Conservation (phyloP, 2,888 invertebrate species). For the Brachyptera risi region DNA sequence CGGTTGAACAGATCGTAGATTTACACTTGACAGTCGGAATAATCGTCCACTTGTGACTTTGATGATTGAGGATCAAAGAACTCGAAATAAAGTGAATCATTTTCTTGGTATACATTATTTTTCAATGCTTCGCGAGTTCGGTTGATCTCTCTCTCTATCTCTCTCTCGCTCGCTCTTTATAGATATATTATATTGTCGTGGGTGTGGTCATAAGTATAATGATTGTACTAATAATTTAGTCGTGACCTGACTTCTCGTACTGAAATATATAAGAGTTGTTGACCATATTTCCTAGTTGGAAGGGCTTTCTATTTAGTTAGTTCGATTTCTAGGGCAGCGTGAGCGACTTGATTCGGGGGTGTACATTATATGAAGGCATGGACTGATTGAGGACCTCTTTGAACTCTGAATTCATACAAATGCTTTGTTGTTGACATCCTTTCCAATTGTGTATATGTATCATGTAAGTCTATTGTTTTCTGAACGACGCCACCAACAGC, state of each 20-base stretch:
- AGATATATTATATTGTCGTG: not conserved
- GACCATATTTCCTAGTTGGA: slow-evolving; percentile 1
- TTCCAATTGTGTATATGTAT: too few relatives aligned
- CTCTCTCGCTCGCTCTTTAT: too few relatives aligned
- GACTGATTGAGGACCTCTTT: too few relatives aligned
- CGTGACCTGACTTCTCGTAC: not conserved
- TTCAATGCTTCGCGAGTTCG: not conserved
- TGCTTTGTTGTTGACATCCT: too few relatives aligned
- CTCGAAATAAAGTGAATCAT: slow-evolving; percentile 5
- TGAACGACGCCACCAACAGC: too few relatives aligned
- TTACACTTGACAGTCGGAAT: slow-evolving; percentile 1
- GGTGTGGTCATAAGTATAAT: not conserved
- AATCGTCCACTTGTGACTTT: not conserved
- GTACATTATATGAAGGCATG: too few relatives aligned
- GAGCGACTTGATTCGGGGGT: not conserved
- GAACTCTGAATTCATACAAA: too few relatives aligned
- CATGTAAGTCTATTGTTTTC: too few relatives aligned
- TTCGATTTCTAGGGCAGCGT: slow-evolving; percentile 1
- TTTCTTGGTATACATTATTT: not conserved
- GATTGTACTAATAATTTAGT: not conserved
- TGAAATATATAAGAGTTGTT: not conserved
- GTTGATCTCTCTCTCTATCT: too few relatives aligned
- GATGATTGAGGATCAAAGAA: slow-evolving; percentile 4
- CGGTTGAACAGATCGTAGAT: not conserved
- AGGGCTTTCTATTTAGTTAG: not conserved